A percentile compares a stretch with the other conserved stretches of the same genome.
phyloP scores from a whole-genome alignment of 2,888 invertebrate species.

The Tiphia femorata region DNA sequence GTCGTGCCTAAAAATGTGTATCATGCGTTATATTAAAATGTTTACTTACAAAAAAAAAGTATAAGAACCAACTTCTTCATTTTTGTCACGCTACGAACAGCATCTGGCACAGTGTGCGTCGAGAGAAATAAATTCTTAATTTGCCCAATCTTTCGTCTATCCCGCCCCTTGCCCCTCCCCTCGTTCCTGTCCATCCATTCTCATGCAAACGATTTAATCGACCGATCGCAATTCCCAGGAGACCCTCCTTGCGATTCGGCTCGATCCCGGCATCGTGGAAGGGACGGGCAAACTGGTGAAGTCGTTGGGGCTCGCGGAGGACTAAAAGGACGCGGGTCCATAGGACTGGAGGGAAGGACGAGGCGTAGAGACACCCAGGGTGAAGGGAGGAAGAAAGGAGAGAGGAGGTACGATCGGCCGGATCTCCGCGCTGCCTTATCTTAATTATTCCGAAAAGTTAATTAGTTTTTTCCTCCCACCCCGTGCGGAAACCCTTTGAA shows the following conservation, averaged over 20 bases:
- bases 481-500: slow-evolving; percentile 56
- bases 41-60: too few relatives aligned
- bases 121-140: too few relatives aligned
- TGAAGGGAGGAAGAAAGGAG: neutral
- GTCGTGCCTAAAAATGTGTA: too few relatives aligned
- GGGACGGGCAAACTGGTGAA: neutral
- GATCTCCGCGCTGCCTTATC: slow-evolving; percentile 60
- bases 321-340: too few relatives aligned
- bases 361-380: too few relatives aligned
- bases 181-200: slow-evolving; percentile 27
- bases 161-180: too few relatives aligned
- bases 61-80: too few relatives aligned
- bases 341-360: too few relatives aligned
- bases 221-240: slow-evolving; percentile 47
- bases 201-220: slow-evolving; percentile 53
- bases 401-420: slow-evolving; percentile 53
- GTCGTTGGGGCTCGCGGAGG: slow-evolving; percentile 7
- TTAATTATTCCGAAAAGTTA: slow-evolving; percentile 67
- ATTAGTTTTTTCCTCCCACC: slow-evolving; percentile 62
- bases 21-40: too few relatives aligned
- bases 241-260: neutral
- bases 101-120: too few relatives aligned
- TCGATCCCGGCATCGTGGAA: neutral
- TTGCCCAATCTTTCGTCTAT: too few relatives aligned
- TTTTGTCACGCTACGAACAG: too few relatives aligned